Base-by-base conservation (phyloP, 1,140 invertebrate genomes). In the Drosophila ananassae region DNA sequence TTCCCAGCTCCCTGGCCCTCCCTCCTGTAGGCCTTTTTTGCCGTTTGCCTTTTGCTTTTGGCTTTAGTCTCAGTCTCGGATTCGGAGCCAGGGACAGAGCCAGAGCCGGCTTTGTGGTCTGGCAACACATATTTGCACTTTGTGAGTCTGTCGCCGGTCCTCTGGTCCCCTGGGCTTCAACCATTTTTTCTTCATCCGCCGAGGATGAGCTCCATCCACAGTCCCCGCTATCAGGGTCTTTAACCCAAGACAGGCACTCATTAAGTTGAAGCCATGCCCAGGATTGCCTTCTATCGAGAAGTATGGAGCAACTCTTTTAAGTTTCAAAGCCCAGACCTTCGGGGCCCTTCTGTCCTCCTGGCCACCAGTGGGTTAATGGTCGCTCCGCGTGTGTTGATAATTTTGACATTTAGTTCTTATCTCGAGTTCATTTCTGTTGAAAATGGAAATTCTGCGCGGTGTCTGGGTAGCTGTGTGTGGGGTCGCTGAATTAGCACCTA, bases 401-500 rank as follows among this genome's bases (percentile, higher is more conserved):
- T 84, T 84, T 84, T 84, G 80, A 84, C 80, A 84, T 84, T 85
- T 84, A 85, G 77, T 74, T 72, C 68, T 85, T 84, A 85, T 84
- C 81, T 73, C 30, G 66, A 74, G 81, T 84, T 80, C 67, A 74
- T 80, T 85, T 80, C 81, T 77, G 76, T 63, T 73, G 68, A 85
- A 85, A 85, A 84, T 79, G 77, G 66, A 84, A 73, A 77, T 68
- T 25, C 63, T 28, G 57, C 13, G 39, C 44, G 25, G 51, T 25
- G 10, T 21, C 17, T 58, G 52, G 21, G 21, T 10, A 8, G 21
- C 34, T 53, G 39, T 58, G 52, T 63, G 74, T 66, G 66, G 50
- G 75, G 74, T 79, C 60, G 48, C 73, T 73, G 59, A 85, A 84
- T 89, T 82, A 83, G 82, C 83, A 83, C 82, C 83, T 82, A 89